Conservation (phyloP, 2,797 vertebrate genomes). For the Artibeus jamaicensis region DNA sequence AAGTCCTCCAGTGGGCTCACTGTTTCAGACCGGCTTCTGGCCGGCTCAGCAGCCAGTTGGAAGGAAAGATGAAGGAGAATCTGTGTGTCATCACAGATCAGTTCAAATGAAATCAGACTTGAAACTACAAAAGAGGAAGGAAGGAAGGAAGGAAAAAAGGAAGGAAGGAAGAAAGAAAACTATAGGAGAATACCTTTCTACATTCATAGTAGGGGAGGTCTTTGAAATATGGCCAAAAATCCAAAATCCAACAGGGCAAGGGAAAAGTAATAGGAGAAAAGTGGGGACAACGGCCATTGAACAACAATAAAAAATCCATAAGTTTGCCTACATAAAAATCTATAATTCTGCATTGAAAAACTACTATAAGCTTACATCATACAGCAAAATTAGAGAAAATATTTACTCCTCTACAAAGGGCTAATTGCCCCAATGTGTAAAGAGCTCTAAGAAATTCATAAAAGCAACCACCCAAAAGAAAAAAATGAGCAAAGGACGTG, state of each 20-base stretch:
- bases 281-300: too few relatives aligned
- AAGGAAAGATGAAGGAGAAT: background rate
- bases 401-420: background rate
- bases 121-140: background rate
- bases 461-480: background rate
- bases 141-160: fast-evolving
- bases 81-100: background rate
- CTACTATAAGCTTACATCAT: background rate
- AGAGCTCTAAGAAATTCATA: background rate
- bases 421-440: background rate
- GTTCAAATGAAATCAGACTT: background rate
- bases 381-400: background rate
- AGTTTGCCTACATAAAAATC: background rate
- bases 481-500: background rate
- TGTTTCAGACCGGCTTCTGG: fast-evolving
- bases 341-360: background rate
- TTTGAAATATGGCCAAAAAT: background rate
- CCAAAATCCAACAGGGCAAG: background rate
- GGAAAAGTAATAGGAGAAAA: too few relatives aligned
- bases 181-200: background rate
- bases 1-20: background rate
- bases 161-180: background rate
- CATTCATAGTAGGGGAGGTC: background rate
- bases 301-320: background rate
- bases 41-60: background rate